These are phyloP conservation scores for Chloropsis hardwickii DNA, from an alignment of 2,113 vertebrate species.

Conservation along the genomic window DNA sequence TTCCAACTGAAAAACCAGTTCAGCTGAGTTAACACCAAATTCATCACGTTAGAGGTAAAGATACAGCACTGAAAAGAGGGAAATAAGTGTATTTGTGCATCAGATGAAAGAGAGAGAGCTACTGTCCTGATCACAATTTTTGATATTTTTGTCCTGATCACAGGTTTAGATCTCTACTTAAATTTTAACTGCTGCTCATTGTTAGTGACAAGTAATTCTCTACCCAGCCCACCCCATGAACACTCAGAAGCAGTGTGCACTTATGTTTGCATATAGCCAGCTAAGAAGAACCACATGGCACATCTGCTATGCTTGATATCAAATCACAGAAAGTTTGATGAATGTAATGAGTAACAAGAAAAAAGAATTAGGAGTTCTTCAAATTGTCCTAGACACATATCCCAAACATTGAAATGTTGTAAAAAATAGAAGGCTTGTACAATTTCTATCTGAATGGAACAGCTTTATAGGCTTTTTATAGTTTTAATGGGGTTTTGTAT, in stretches of 20 bases:
- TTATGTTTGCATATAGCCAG: not conserved
- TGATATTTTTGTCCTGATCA: not conserved
- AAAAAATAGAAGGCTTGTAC: not conserved
- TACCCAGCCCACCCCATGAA: not conserved
- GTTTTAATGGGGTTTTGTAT: not conserved
- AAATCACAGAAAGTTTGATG: not conserved
- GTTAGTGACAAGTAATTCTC: not conserved
- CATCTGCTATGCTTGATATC: not conserved
- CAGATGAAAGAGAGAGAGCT: not conserved
- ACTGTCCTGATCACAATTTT: not conserved
- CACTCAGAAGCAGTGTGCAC: not conserved
- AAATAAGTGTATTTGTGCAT: not conserved
- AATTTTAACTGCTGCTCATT: not conserved
- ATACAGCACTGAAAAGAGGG: not conserved
- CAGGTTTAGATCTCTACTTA: not conserved
- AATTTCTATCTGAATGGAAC: not conserved
- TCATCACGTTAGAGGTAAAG: not conserved
- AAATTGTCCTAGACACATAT: not conserved
- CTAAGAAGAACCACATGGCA: conserved; percentile 5
- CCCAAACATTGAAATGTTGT: not conserved
- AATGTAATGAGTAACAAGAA: not conserved
- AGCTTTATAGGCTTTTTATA: not conserved
- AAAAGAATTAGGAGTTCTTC: not conserved
- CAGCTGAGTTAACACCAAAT: not conserved
- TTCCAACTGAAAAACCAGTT: not conserved